Percentiles rank a stretch among this genome's conserved stretches.
These are phyloP conservation scores for Sturnus vulgaris DNA, from an alignment of 2,113 vertebrate species.

Conservation along the genomic window DNA sequence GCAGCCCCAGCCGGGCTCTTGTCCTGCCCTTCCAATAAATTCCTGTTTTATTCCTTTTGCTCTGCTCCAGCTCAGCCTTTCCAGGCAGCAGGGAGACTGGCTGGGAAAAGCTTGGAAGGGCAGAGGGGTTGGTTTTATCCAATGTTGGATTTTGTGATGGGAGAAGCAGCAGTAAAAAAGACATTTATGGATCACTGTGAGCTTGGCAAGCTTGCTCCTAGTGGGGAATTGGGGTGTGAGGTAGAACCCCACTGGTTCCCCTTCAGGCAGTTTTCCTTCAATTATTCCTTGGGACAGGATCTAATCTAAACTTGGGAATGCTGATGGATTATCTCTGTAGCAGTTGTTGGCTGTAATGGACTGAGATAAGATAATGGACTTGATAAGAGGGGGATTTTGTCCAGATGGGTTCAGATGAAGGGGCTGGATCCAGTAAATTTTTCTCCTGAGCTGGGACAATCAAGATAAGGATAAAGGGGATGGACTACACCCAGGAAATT, in stretches of 20 bases:
- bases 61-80: too few relatives aligned
- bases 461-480: background rate
- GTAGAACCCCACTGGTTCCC: rapidly evolving
- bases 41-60: too few relatives aligned
- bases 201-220: background rate
- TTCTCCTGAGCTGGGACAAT: background rate
- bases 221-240: rapidly evolving
- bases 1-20: too few relatives aligned
- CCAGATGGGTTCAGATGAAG: background rate
- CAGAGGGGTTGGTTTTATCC: background rate
- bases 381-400: background rate
- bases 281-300: background rate
- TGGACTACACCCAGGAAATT: background rate
- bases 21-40: too few relatives aligned
- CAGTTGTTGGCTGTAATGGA: background rate
- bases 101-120: background rate
- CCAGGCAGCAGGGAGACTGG: too few relatives aligned
- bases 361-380: background rate
- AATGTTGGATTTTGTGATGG: background rate
- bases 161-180: background rate
- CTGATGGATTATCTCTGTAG: background rate
- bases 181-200: rapidly evolving
- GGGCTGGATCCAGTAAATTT: background rate
- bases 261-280: background rate
- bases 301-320: rapidly evolving